Conservation (phyloP, 2,113 vertebrate species). For the Myotis yumanensis region DNA sequence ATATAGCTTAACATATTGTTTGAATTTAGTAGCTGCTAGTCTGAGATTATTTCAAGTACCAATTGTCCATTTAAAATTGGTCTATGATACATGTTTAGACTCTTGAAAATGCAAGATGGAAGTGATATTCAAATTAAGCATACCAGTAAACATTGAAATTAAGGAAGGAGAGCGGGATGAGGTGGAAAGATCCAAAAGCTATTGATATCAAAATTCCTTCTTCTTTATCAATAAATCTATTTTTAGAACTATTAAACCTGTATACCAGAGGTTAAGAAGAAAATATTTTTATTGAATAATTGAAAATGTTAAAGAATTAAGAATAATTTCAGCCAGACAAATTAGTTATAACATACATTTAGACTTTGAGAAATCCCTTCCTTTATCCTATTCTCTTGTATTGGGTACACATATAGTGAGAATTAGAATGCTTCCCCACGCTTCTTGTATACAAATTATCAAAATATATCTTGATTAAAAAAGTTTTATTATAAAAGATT, state of each 20-base stretch:
- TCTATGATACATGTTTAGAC: not conserved
- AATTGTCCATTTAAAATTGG: not conserved
- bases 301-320: not conserved
- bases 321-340: not conserved
- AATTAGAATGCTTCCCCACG: not conserved
- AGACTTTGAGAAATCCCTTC: not conserved
- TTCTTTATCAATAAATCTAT: not conserved
- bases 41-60: not conserved
- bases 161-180: not conserved
- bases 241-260: not conserved
- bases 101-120: not conserved
- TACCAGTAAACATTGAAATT: not conserved
- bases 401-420: fast-evolving
- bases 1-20: not conserved
- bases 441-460: not conserved
- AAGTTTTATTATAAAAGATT: not conserved
- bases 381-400: not conserved
- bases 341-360: not conserved
- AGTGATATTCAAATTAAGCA: not conserved
- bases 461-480: not conserved
- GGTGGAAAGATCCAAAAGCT: not conserved
- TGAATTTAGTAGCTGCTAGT: not conserved
- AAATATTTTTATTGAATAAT: not conserved
- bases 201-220: not conserved
- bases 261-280: not conserved